Conservation (phyloP, 1,140 invertebrate species). For the Zaprionus inermis region DNA sequence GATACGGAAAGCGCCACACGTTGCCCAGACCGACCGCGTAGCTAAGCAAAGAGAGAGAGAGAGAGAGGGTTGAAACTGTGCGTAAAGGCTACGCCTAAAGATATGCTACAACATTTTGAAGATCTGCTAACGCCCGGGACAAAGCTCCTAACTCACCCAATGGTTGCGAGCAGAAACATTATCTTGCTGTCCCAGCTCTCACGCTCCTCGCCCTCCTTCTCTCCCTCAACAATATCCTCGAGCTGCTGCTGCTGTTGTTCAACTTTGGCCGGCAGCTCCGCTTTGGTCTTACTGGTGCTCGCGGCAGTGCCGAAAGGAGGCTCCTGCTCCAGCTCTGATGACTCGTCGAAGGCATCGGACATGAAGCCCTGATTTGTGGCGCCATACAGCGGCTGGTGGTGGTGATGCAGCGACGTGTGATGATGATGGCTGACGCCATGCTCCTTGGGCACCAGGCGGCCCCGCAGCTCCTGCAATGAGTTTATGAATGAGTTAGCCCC, state of each 20-base stretch:
- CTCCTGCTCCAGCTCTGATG: constrained; percentile 84
- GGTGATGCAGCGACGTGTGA: constrained; percentile 72
- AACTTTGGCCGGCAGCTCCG: constrained; percentile 85
- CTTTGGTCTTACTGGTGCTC: constrained; percentile 84
- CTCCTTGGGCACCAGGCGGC: constrained; percentile 91
- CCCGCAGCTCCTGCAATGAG: constrained; percentile 87
- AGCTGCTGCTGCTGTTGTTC: constrained; percentile 86
- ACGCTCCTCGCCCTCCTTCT: constrained; percentile 91
- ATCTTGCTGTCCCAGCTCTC: constrained; percentile 97
- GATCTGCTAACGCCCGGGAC: neutral
- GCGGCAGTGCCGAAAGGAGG: constrained; percentile 76
- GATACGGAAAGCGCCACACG: constrained; percentile 96
- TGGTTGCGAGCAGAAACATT: constrained; percentile 95
- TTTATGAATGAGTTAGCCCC: neutral
- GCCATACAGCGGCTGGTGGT: constrained; percentile 89
- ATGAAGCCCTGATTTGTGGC: constrained; percentile 93
- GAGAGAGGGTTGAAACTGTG: neutral
- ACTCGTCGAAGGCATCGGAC: constrained; percentile 90
- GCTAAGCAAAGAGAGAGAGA: constrained; percentile 32
- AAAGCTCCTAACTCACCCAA: constrained; percentile 86
- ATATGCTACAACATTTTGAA: neutral
- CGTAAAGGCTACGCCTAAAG: neutral
- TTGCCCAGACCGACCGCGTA: constrained; percentile 98
- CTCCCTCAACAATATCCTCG: constrained; percentile 88
- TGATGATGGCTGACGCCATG: constrained; percentile 85